Evolutionary conservation across 30 jellyfish, hydroid and myxozoan species (phyloP), one percentile per base, ranked within the genome.

Genomic region (Turritopsis rubra): DNA sequence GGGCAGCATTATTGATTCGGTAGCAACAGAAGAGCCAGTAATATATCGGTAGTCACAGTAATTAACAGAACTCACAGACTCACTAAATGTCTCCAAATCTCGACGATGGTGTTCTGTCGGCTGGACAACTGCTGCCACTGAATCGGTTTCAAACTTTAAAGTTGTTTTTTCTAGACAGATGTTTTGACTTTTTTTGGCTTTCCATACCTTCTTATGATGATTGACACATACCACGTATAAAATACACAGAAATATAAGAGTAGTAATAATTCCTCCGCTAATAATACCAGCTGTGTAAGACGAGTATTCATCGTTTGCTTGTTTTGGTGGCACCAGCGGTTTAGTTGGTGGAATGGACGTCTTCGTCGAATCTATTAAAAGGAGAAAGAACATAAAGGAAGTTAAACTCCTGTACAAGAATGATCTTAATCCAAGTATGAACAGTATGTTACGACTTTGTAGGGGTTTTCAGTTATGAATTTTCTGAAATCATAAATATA

Each of bases 281-380:
- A 82, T 71, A 20, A 82, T 82, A 28, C 88, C 88, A 21, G 88
- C 88, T 65, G 84, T 71, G 41, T 82, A 82, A 18, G 77, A 68
- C 23, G 28, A 9, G 9, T 68, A 23, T 16, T 27, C 30, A 19
- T 27, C 21, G 28, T 68, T 22, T 16, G 28, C 22, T 8, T 68
- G 77, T 19, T 68, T 68, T 1, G 30, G 31, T 68, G 77, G 28
- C 21, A n/a, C 30, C 77, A 27, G 13, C 26, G 82, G 73, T 23
- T 27, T 29, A 16, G 60, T 23, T 16, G 82, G 28, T 74, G 82
- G 60, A 13, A 74, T 16, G 13, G 52, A 16, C 9, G 52, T 30
- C 16, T 26, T 74, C 26, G 82, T 24, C 53, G 73, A 29, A 22
- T 26, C 65, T 24, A 74, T 29, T 23, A 21, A 74, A 74, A 74